Evolutionary conservation across 2,888 invertebrate genomes (phyloP).

Genomic region (Saturnia pavonia): DNA sequence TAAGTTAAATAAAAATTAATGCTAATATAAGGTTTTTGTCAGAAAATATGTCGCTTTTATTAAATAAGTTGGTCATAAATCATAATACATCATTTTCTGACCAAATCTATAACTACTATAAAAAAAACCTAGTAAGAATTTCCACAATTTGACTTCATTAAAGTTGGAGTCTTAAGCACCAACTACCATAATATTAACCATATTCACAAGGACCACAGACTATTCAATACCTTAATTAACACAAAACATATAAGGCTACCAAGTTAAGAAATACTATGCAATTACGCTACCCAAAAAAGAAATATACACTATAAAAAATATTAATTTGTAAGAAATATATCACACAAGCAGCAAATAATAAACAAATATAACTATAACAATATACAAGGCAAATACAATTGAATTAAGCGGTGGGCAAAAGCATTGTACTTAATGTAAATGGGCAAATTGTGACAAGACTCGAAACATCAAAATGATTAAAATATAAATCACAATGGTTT

Average conservation of each 20-base stretch:
- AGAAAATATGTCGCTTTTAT: not conserved
- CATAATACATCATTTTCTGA: not conserved
- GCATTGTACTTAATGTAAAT: conserved; percentile 19
- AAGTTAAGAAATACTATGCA: not conserved
- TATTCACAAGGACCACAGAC: not conserved
- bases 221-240: not conserved
- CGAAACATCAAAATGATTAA: conserved; percentile 1
- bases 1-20: not conserved
- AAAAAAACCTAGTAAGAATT: not conserved
- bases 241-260: too few relatives aligned
- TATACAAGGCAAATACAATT: conserved; percentile 21
- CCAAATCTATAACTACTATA: not conserved
- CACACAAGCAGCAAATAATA: conserved; percentile 37
- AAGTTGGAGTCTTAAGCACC: too few relatives aligned
- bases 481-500: conserved; percentile 1
- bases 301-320: not conserved
- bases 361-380: conserved; percentile 16
- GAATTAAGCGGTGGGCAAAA: conserved; percentile 23
- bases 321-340: conserved; percentile 30
- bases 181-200: not conserved
- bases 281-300: not conserved
- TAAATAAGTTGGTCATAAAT: not conserved
- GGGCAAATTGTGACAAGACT: conserved; percentile 11
- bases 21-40: not conserved
- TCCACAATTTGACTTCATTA: too few relatives aligned